These are phyloP conservation scores for Hartigia nigra DNA, from an alignment of 2,888 invertebrate species.

Conservation along the genomic window DNA sequence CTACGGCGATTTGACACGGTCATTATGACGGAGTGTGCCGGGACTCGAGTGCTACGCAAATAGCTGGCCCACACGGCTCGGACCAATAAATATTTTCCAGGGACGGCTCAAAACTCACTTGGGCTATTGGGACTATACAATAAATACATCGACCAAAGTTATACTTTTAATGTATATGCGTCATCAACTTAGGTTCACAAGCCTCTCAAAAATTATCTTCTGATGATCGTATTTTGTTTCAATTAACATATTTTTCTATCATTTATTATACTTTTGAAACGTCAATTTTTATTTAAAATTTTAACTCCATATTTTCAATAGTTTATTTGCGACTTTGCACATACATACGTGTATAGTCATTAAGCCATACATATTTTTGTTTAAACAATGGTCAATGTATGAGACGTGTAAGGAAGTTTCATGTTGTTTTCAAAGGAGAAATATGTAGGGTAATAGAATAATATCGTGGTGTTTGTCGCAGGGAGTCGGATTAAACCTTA, in stretches of 20 bases:
- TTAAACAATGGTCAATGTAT: neutral
- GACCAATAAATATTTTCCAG: conserved; percentile 40
- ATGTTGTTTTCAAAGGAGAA: neutral
- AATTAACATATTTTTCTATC: neutral
- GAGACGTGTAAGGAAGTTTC: neutral
- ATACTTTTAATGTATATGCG: no score
- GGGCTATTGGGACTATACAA: conserved; percentile 5
- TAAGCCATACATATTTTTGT: neutral
- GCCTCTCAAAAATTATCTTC: no score
- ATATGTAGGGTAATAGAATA: neutral
- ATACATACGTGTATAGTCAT: neutral
- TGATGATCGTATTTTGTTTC: neutral
- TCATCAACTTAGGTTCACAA: no score
- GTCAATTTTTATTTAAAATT: neutral
- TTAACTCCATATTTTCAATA: neutral
- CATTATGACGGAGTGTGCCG: conserved; percentile 44
- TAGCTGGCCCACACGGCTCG: conserved; percentile 30
- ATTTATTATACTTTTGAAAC: neutral
- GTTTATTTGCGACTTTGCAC: neutral
- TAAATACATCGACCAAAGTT: neutral
- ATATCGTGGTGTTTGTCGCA: neutral
- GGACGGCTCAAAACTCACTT: conserved; percentile 33
- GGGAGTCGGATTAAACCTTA: neutral
- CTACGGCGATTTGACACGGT: conserved; percentile 28
- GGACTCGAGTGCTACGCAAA: conserved; percentile 49